Evolutionary conservation across 2,888 invertebrate genomes (phyloP).

Genomic region (Apodemia duryi): DNA sequence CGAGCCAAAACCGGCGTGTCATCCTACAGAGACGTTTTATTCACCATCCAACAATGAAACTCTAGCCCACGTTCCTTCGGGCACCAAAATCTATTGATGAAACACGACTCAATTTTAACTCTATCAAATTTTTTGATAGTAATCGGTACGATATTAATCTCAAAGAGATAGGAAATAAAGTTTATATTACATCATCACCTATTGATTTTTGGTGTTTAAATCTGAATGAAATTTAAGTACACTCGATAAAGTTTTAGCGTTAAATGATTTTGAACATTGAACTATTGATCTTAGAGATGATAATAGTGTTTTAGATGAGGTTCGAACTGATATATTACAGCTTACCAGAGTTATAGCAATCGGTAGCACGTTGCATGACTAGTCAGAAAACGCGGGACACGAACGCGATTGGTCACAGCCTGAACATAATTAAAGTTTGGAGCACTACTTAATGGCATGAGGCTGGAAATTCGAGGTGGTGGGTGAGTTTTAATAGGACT

Average conservation of each 20-base stretch:
- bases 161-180: constrained; percentile 51
- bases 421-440: constrained; percentile 79
- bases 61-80: constrained; percentile 67
- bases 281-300: constrained; percentile 43
- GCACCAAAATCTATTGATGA: constrained; percentile 55
- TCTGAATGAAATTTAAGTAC: constrained; percentile 42
- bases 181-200: constrained; percentile 52
- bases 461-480: constrained; percentile 71
- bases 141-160: constrained; percentile 47
- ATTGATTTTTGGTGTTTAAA: constrained; percentile 47
- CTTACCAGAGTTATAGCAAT: constrained; percentile 52
- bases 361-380: constrained; percentile 79
- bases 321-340: constrained; percentile 35
- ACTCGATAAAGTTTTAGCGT: constrained; percentile 39
- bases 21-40: constrained; percentile 71
- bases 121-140: constrained; percentile 42
- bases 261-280: constrained; percentile 50
- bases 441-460: constrained; percentile 76
- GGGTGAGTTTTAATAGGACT: constrained; percentile 74
- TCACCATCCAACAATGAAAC: constrained; percentile 67
- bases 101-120: constrained; percentile 55
- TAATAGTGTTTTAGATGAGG: constrained; percentile 34
- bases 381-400: constrained; percentile 73
- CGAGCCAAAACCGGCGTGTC: constrained; percentile 67
- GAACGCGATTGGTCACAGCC: constrained; percentile 78